phyloP scores from a whole-genome alignment of 2,113 vertebrate species.

The Mugil cephalus region DNA sequence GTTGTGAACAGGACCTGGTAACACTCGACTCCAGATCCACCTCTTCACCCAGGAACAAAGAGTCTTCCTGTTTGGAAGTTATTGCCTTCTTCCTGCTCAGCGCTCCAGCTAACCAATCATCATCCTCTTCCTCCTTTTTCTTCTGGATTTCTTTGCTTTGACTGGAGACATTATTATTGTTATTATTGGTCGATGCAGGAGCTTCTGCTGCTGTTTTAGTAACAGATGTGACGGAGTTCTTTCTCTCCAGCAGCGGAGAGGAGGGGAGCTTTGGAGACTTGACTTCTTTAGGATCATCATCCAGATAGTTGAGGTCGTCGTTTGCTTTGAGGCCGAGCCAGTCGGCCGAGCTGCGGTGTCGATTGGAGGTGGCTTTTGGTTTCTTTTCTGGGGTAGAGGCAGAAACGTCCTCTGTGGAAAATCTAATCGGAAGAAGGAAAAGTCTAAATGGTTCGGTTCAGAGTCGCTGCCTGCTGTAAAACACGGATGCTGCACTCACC shows the following conservation, averaged over 20 bases:
- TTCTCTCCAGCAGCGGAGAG: constrained; percentile 58
- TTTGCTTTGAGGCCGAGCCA: constrained; percentile 90
- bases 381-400: constrained; percentile 75
- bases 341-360: constrained; percentile 77
- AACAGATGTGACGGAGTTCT: constrained; percentile 18
- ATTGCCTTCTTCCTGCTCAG: constrained; percentile 86
- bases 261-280: constrained; percentile 36
- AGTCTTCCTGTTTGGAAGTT: constrained; percentile 35
- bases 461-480: not conserved
- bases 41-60: constrained; percentile 29
- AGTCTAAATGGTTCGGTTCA: not conserved
- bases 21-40: constrained; percentile 15
- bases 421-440: constrained; percentile 73
- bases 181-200: constrained; percentile 10
- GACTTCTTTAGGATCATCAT: constrained; percentile 34
- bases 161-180: constrained; percentile 18
- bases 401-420: constrained; percentile 83
- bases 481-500: constrained; percentile 73
- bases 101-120: constrained; percentile 86
- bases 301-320: constrained; percentile 17
- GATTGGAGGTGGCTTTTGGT: constrained; percentile 61
- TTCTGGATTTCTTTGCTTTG: constrained; percentile 37
- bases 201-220: constrained; percentile 22
- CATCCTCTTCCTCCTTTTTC: constrained; percentile 58
- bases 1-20: constrained; percentile 63